These are phyloP conservation scores for Mastomys coucha DNA, from an alignment of 2,113 vertebrate species.

Conservation along the genomic window DNA sequence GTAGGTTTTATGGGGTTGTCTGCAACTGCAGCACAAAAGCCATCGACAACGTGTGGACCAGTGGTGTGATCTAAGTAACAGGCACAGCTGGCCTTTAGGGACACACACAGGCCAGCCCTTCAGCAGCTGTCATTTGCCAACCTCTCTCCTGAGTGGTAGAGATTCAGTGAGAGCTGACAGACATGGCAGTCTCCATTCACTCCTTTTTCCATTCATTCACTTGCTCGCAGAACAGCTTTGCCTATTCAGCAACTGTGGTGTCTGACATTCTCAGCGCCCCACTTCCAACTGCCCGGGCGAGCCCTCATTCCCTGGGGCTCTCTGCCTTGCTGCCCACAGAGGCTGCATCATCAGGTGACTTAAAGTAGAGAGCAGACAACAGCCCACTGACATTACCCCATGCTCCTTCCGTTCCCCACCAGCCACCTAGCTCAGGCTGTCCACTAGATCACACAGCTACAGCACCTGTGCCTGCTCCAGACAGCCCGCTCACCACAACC, in stretches of 20 bases:
- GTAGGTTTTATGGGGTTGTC: neutral
- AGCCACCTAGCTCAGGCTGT: neutral
- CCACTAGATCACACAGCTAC: neutral
- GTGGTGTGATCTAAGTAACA: neutral
- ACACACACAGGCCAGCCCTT: neutral
- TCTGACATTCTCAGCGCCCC: neutral
- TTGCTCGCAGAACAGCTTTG: neutral
- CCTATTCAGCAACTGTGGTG: neutral
- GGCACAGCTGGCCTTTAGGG: neutral
- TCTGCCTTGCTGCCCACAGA: neutral
- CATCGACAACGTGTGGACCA: neutral
- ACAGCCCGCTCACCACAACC: neutral
- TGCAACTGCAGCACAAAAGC: neutral
- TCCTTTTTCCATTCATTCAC: neutral
- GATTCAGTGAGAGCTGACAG: conserved; percentile 27
- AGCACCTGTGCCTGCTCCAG: neutral
- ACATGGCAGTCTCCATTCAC: neutral
- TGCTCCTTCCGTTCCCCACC: neutral
- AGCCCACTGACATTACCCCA: neutral
- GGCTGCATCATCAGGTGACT: neutral
- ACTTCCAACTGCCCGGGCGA: neutral
- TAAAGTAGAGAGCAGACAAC: neutral
- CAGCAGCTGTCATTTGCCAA: neutral
- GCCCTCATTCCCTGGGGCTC: neutral
- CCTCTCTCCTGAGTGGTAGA: neutral